phyloP scores from a whole-genome alignment of 2,113 vertebrate genomes.

The Pithys albifrons region DNA sequence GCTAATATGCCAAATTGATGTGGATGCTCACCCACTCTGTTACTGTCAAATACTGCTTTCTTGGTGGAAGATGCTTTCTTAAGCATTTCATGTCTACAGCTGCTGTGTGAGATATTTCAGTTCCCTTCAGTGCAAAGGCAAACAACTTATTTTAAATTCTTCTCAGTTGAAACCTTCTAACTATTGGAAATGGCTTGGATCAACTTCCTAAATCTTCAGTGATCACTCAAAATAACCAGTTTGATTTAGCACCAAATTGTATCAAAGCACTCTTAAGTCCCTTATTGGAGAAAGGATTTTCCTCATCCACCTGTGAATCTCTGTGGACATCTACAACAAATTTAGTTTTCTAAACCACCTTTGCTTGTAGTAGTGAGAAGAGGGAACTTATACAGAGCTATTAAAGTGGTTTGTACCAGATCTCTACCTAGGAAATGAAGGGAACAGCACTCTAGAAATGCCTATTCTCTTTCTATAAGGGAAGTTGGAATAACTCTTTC shows the following conservation, averaged over 20 bases:
- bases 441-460: neutral
- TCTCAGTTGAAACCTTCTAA: neutral
- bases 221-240: neutral
- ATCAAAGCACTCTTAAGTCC: neutral
- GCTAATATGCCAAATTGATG: neutral
- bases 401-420: neutral
- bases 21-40: neutral
- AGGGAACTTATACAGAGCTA: neutral
- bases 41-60: neutral
- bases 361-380: neutral
- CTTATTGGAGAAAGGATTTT: neutral
- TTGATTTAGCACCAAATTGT: neutral
- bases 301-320: neutral
- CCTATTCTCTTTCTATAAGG: neutral
- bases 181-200: neutral
- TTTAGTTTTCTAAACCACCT: neutral
- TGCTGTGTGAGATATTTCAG: neutral
- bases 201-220: neutral
- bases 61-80: neutral
- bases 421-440: neutral
- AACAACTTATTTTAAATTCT: neutral
- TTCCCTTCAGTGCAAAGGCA: neutral
- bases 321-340: neutral
- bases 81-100: neutral
- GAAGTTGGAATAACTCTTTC: neutral